Percentiles rank a stretch among this genome's conserved stretches.
Evolutionary conservation across 2,113 vertebrate genomes (phyloP).

Genomic region (Corydoras sp.): DNA sequence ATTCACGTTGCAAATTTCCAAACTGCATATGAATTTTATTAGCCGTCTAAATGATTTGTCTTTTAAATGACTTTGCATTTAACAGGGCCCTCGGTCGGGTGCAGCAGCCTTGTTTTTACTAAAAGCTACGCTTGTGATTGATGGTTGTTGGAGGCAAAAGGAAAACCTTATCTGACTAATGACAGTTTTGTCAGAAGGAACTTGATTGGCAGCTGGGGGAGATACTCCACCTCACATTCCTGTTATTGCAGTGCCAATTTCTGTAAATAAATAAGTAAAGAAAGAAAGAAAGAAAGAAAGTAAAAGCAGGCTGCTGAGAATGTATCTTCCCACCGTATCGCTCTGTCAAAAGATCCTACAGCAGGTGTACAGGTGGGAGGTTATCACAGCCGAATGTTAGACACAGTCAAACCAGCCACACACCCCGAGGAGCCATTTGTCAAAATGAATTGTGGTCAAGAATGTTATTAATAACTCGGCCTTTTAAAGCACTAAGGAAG

Average conservation of each 20-base stretch:
- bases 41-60: too few relatives aligned
- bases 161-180: conserved; percentile 57
- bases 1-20: too few relatives aligned
- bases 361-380: conserved; percentile 62
- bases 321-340: conserved; percentile 65
- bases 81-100: background rate
- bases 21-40: too few relatives aligned
- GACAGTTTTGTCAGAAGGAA: conserved; percentile 46
- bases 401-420: conserved; percentile 66
- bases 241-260: conserved; percentile 53
- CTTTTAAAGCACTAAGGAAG: background rate
- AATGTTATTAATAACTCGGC: conserved; percentile 64
- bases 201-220: conserved; percentile 53
- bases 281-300: conserved; percentile 22
- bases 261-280: conserved; percentile 31
- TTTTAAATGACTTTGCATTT: too few relatives aligned
- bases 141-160: conserved; percentile 10
- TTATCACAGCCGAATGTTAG: conserved; percentile 65
- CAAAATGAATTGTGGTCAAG: conserved; percentile 73
- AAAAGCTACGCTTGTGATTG: conserved; percentile 8
- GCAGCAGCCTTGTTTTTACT: background rate
- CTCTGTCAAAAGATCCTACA: conserved; percentile 66
- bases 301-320: conserved; percentile 39
- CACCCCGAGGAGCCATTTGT: conserved; percentile 67
- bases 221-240: conserved; percentile 53